Percentiles rank a stretch among this genome's conserved stretches.
Evolutionary conservation across 1,140 invertebrate genomes (phyloP).

Genomic region (Bicyclus anynana): DNA sequence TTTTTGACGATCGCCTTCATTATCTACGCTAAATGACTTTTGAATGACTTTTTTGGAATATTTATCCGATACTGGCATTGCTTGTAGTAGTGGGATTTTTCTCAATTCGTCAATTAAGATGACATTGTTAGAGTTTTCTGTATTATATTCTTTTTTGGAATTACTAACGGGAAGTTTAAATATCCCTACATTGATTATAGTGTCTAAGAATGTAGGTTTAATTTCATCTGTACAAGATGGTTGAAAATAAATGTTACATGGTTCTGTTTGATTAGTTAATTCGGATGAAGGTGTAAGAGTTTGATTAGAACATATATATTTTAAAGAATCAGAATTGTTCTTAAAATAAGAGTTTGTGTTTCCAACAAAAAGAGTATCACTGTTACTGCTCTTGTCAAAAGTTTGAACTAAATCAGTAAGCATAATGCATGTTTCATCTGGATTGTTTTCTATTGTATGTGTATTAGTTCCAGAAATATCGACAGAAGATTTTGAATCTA

Average conservation of each 20-base stretch:
- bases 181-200: constrained; percentile 15
- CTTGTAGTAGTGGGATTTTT: constrained; percentile 26
- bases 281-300: constrained; percentile 18
- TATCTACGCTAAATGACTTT: constrained; percentile 26
- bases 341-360: constrained; percentile 36
- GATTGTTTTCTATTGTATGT: neutral
- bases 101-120: constrained; percentile 32
- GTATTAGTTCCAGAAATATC: neutral
- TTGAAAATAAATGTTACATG: neutral
- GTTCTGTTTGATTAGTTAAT: constrained; percentile 4
- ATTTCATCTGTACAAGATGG: neutral
- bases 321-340: constrained; percentile 8
- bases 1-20: constrained; percentile 14
- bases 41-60: constrained; percentile 34
- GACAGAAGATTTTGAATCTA: constrained; percentile 2
- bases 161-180: constrained; percentile 5
- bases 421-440: neutral
- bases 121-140: constrained; percentile 24
- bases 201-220: constrained; percentile 15
- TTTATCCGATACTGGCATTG: constrained; percentile 16
- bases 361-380: constrained; percentile 30
- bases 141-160: neutral
- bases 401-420: neutral
- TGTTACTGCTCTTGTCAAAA: constrained; percentile 9
- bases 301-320: constrained; percentile 17